Percentiles rank a stretch among this genome's conserved stretches.
phyloP scores from a whole-genome alignment of 2,888 invertebrate genomes.

The Trilocha varians region DNA sequence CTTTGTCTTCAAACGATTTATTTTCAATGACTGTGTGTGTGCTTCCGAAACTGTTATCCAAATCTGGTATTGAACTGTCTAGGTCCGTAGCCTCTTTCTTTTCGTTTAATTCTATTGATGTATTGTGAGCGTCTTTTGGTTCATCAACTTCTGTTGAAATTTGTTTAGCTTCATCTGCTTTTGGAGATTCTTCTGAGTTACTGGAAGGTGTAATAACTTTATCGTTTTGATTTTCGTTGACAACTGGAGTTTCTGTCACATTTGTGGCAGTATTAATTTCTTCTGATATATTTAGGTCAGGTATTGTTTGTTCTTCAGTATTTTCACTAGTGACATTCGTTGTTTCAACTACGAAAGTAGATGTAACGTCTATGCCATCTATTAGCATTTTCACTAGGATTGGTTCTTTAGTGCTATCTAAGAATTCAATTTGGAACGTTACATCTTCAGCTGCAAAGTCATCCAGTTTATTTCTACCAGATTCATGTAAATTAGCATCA shows the following conservation, averaged over 20 bases:
- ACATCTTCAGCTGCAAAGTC: slow-evolving; percentile 40
- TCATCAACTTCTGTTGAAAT: neutral
- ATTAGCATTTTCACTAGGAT: slow-evolving; percentile 73
- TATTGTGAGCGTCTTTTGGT: neutral
- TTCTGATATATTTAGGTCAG: neutral
- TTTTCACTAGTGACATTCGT: slow-evolving; percentile 5
- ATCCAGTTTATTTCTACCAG: slow-evolving; percentile 44
- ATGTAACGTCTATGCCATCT: slow-evolving; percentile 60
- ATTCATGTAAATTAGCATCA: slow-evolving; percentile 53
- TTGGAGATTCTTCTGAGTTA: neutral
- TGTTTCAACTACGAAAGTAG: slow-evolving; percentile 18
- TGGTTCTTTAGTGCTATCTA: slow-evolving; percentile 73
- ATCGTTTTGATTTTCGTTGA: slow-evolving; percentile 6
- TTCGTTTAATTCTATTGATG: slow-evolving; percentile 2
- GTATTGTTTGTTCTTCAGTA: slow-evolving; percentile 2
- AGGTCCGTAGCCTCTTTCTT: slow-evolving; percentile 19
- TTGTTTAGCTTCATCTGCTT: neutral
- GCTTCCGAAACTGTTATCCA: slow-evolving; percentile 52
- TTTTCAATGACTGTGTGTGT: slow-evolving; percentile 56
- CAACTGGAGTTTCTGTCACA: neutral
- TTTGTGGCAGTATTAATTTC: neutral
- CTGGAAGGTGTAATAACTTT: neutral
- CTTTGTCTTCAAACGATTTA: slow-evolving; percentile 33
- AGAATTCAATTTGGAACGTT: slow-evolving; percentile 74
- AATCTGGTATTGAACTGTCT: slow-evolving; percentile 40